Conservation (phyloP, 2,797 vertebrate genomes). For the Triplophysa yarkandensis region DNA sequence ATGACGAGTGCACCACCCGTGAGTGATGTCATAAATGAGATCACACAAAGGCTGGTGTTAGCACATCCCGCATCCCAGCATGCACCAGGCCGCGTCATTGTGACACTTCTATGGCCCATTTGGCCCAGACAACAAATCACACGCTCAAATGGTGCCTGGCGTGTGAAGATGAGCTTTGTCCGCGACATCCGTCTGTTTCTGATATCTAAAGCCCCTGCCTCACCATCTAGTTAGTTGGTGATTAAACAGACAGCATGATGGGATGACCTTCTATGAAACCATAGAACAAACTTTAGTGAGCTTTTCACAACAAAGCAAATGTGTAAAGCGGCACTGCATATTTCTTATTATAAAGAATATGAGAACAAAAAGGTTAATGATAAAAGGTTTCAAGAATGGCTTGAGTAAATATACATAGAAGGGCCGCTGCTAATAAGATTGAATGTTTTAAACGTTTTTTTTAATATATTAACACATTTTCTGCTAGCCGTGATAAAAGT, state of each 20-base stretch:
- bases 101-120: constrained; percentile 27
- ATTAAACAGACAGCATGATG: neutral
- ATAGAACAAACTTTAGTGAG: neutral
- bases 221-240: neutral
- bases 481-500: neutral
- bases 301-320: no score
- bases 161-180: constrained; percentile 14
- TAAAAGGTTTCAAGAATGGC: neutral
- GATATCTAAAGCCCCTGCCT: neutral
- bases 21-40: constrained; percentile 20
- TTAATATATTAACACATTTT: neutral
- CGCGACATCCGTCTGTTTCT: neutral
- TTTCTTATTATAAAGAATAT: neutral
- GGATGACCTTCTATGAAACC: neutral
- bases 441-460: neutral
- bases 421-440: neutral
- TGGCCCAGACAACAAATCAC: constrained; percentile 21
- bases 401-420: neutral
- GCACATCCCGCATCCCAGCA: constrained; percentile 27
- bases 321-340: neutral
- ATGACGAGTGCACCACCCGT: neutral
- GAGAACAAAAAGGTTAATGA: neutral
- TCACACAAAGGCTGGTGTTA: constrained; percentile 16
- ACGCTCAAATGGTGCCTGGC: constrained; percentile 17
- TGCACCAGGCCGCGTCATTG: constrained; percentile 24